These are phyloP conservation scores for Craniophora ligustri DNA, from an alignment of 2,888 invertebrate genomes.

Conservation along the genomic window DNA sequence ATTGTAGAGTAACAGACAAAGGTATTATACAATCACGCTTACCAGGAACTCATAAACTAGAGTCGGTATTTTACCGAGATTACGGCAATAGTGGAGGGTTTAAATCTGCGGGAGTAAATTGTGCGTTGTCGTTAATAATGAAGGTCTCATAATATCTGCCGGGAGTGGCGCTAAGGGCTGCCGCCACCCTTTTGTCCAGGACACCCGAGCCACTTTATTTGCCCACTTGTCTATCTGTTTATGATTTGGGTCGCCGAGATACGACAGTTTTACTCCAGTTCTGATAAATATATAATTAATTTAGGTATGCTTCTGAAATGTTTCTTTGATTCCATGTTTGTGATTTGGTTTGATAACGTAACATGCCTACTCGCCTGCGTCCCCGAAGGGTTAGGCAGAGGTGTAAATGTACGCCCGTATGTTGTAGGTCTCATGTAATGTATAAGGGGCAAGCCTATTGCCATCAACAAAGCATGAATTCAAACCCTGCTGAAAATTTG, in stretches of 20 bases:
- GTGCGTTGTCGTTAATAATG: constrained; percentile 60
- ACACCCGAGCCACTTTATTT: constrained; percentile 56
- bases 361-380: too few species aligned
- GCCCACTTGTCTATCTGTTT: constrained; percentile 58
- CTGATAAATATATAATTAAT: constrained; percentile 49
- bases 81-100: constrained; percentile 48
- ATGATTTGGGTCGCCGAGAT: constrained; percentile 58
- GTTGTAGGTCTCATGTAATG: too few species aligned
- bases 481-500: too few species aligned
- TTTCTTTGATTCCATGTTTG: constrained; percentile 26
- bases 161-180: constrained; percentile 56
- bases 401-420: too few species aligned
- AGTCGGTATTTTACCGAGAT: constrained; percentile 53
- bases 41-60: constrained; percentile 52
- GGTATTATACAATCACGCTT: constrained; percentile 26
- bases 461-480: too few species aligned
- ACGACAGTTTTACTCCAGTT: constrained; percentile 49
- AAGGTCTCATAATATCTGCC: constrained; percentile 64
- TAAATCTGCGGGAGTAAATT: constrained; percentile 51
- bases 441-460: too few species aligned
- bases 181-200: constrained; percentile 57
- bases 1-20: constrained; percentile 23
- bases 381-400: too few species aligned
- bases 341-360: too few species aligned
- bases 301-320: constrained; percentile 25